Percentiles rank a stretch among this genome's conserved stretches.
Evolutionary conservation across 2,113 vertebrate species (phyloP).

Genomic region (Rousettus leschenaultii): DNA sequence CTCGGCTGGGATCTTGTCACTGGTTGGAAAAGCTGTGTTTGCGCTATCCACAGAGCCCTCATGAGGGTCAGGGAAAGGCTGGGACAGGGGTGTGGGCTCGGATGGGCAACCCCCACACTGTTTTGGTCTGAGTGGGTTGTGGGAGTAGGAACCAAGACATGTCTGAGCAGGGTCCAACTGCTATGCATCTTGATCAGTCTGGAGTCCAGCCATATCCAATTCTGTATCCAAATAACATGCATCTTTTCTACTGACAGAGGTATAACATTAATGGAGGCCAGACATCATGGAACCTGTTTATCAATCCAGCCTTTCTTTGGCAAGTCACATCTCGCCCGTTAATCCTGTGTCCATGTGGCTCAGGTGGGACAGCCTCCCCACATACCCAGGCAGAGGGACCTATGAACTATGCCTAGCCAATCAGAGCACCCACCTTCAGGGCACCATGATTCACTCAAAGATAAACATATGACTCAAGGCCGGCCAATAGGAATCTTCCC

Average conservation of each 20-base stretch:
- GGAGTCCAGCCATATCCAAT: slow-evolving; percentile 21
- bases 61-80: not conserved
- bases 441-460: not conserved
- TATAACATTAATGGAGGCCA: not conserved
- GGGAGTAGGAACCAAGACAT: slow-evolving; percentile 11
- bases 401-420: not conserved
- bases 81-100: not conserved
- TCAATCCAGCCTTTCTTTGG: not conserved
- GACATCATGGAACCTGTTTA: not conserved
- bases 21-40: not conserved
- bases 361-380: not conserved
- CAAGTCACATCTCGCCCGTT: not conserved
- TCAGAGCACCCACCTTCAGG: not conserved
- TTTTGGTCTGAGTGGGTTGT: not conserved
- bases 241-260: not conserved
- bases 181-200: not conserved
- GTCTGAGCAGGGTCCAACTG: slow-evolving; percentile 35
- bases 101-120: not conserved
- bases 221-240: not conserved
- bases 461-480: not conserved
- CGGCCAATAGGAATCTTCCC: not conserved
- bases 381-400: not conserved
- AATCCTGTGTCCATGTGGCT: not conserved
- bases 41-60: not conserved
- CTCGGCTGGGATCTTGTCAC: not conserved